A percentile compares a stretch with the other conserved stretches of the same genome.
phyloP scores from a whole-genome alignment of 2,797 vertebrate genomes.

The Brachyalestes nurse region DNA sequence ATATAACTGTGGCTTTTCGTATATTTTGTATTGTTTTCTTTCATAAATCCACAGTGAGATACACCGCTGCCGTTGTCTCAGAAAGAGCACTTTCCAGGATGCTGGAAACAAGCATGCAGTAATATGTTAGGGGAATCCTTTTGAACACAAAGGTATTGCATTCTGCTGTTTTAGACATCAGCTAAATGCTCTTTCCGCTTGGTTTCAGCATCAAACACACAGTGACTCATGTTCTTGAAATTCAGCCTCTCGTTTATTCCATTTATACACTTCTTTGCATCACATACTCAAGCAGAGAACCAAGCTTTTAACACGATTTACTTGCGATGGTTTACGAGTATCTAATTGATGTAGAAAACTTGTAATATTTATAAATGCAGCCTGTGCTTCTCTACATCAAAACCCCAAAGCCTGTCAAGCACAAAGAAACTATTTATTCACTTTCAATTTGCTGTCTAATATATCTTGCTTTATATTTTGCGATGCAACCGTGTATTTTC shows the following conservation, averaged over 20 bases:
- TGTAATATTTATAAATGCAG: too few species aligned
- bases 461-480: too few species aligned
- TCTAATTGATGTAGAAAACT: too few species aligned
- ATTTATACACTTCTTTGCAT: neutral
- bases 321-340: too few species aligned
- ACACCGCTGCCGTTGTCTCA: neutral
- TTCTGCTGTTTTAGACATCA: too few species aligned
- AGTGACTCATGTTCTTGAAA: slow-evolving; percentile 30
- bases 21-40: neutral
- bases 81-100: neutral
- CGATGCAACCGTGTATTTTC: too few species aligned
- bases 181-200: slow-evolving; percentile 33
- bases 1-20: neutral
- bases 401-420: too few species aligned
- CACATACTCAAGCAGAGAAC: neutral
- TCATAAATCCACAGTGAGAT: neutral
- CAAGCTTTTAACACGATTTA: too few species aligned
- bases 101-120: neutral
- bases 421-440: too few species aligned
- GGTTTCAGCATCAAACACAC: slow-evolving; percentile 15
- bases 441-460: too few species aligned
- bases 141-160: too few species aligned
- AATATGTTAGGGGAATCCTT: neutral
- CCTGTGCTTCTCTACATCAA: too few species aligned
- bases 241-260: slow-evolving; percentile 36